Percentiles rank a stretch among this genome's conserved stretches.
Evolutionary conservation across 1,140 invertebrate genomes (phyloP).

Genomic region (Drosophila busckii): DNA sequence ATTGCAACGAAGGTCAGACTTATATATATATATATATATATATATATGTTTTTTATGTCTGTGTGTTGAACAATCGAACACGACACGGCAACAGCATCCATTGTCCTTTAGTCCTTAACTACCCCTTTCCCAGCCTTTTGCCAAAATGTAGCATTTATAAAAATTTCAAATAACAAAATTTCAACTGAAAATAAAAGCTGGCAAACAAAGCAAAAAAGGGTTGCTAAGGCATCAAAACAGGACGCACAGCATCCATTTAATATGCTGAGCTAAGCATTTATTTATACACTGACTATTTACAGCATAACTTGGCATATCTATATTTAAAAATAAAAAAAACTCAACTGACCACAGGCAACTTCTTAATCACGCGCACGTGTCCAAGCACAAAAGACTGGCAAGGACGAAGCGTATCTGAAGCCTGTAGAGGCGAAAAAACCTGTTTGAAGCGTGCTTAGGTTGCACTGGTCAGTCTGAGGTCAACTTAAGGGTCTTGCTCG

Average conservation of each 20-base stretch:
- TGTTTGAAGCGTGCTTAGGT: slow-evolving; percentile 9
- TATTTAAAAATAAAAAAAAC: neutral
- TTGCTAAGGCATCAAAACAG: slow-evolving; percentile 33
- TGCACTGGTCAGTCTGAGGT: slow-evolving; percentile 44
- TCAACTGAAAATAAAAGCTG: slow-evolving; percentile 56
- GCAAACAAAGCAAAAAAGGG: slow-evolving; percentile 52
- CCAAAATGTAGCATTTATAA: slow-evolving; percentile 73
- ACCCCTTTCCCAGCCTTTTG: slow-evolving; percentile 61
- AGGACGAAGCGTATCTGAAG: neutral
- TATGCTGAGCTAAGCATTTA: no score
- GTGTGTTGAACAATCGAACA: slow-evolving; percentile 59
- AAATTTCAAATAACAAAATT: slow-evolving; percentile 58
- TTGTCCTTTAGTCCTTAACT: slow-evolving; percentile 37
- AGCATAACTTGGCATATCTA: no score
- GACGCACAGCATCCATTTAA: slow-evolving; percentile 23
- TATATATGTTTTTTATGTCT: slow-evolving; percentile 46
- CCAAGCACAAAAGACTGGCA: slow-evolving; percentile 31
- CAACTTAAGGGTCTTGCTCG: slow-evolving; percentile 47
- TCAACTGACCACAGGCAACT: slow-evolving; percentile 42
- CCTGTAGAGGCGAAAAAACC: slow-evolving; percentile 11
- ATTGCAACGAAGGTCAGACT: slow-evolving; percentile 50
- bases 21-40: no score
- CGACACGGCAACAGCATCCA: slow-evolving; percentile 49
- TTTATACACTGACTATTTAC: no score
- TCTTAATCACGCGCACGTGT: slow-evolving; percentile 57